Evolutionary conservation across 2,888 invertebrate species (phyloP), one percentile per base, ranked within the genome.

Genomic region (Chaitophorus viminalis): DNA sequence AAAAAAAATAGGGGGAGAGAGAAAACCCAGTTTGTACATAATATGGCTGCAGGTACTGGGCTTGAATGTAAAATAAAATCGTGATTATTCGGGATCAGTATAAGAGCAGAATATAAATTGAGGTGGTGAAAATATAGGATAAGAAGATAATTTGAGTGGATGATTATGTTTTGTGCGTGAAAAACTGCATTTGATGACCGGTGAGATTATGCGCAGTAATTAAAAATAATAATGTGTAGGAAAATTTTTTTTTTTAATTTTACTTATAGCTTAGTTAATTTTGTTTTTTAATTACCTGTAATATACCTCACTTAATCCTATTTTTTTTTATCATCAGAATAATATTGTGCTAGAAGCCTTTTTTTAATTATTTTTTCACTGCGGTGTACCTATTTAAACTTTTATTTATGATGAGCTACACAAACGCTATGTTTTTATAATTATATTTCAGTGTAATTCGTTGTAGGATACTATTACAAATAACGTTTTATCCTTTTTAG

Each of bases 171-270:
- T 68, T 11, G 29, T 68, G 3, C 1, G n/a, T n/a, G 8, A 29
- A 31, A 70, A 70, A 70, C 31, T 31, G 70, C 11, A 31, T 29
- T 70, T 29, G 70, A 70, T 31, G 70, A 29, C 70, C 70, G 14
- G 5, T 3, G 17, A 31, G 70, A 70, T 29, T 29, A 29, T 31
- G 70, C 14, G 29, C 14, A 31, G 70, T 29, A 70, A 70, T 70
- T 70, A 70, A 70, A 70, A 70, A 70, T 29, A 70, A 70, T 70
- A 31, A 70, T 70, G 70, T 17, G 70, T 14, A 70, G 31, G 70
- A 29, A 68, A 29, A 70, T 4, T 70, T 70, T 70, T 70, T 70
- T 29, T 70, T 70, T 68, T 9, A 54, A 8, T 68, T 68, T 31
- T 70, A n/a, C 14, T 70, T 14, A 70, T 29, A 31, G 31, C 68